phyloP scores from a whole-genome alignment of 2,113 vertebrate species.

The Tyto alba region DNA sequence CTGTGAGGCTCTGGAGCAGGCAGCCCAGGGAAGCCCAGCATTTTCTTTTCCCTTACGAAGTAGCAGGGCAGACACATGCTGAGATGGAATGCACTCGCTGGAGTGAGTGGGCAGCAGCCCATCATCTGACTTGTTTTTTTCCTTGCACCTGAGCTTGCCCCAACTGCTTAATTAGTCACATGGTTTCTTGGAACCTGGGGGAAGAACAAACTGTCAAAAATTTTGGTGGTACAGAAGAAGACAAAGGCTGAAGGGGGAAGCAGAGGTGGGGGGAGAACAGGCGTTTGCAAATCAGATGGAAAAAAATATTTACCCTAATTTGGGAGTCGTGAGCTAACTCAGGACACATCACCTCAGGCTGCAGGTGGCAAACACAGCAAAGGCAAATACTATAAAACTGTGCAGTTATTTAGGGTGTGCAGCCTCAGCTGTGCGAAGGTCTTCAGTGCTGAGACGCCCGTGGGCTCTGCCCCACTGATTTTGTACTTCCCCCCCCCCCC shows the following conservation, averaged over 20 bases:
- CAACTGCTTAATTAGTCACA: slow-evolving; percentile 28
- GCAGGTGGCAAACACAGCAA: slow-evolving; percentile 20
- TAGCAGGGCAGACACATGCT: not conserved
- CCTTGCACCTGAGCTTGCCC: not conserved
- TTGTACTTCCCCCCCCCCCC: not conserved
- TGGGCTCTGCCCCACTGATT: not conserved
- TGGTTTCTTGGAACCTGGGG: not conserved
- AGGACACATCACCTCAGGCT: not conserved
- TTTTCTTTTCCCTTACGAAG: not conserved
- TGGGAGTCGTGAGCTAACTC: not conserved
- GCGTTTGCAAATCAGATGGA: slow-evolving; percentile 33
- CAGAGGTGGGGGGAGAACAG: not conserved
- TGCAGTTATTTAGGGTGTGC: not conserved
- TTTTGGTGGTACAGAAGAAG: not conserved
- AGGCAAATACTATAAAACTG: not conserved
- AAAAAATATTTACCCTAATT: slow-evolving; percentile 9
- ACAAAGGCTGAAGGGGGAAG: not conserved
- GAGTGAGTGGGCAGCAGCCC: not conserved
- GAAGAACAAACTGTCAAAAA: not conserved
- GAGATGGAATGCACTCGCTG: slow-evolving; percentile 18
- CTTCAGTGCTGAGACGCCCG: fast-evolving
- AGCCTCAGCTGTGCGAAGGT: fast-evolving
- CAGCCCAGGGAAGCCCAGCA: not conserved
- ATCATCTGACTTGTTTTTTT: slow-evolving; percentile 4
- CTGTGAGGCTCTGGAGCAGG: not conserved